Evolutionary conservation across 2,113 vertebrate species (phyloP).

Genomic region (human (Homo sapiens)): DNA sequence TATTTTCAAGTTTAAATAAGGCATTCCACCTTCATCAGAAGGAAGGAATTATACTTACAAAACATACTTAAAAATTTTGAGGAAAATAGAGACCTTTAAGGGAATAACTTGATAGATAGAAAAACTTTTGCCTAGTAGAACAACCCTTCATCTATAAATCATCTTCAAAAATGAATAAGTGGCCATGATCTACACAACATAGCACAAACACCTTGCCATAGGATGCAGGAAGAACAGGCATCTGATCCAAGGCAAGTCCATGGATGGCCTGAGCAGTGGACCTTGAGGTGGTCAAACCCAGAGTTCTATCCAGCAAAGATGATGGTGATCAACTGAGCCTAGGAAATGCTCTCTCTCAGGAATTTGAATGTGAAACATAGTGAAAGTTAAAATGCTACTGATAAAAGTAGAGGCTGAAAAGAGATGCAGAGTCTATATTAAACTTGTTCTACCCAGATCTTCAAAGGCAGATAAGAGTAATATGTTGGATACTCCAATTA

Average conservation of each 20-base stretch:
- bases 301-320: background rate
- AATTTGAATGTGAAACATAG: background rate
- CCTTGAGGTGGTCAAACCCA: background rate
- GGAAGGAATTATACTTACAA: no score
- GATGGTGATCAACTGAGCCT: background rate
- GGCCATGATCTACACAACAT: background rate
- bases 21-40: background rate
- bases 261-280: background rate
- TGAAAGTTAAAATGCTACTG: background rate
- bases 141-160: background rate
- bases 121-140: background rate
- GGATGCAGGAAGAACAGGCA: background rate
- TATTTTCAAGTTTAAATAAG: background rate
- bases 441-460: background rate
- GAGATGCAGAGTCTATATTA: background rate
- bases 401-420: slow-evolving; percentile 1
- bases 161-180: background rate
- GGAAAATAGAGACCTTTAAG: background rate
- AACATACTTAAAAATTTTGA: background rate
- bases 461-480: background rate
- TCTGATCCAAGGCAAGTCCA: background rate
- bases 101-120: background rate
- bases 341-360: background rate
- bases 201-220: background rate
- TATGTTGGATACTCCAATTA: background rate